Base-by-base conservation (phyloP, 2,888 invertebrate species). In the Cantharis nigra region DNA sequence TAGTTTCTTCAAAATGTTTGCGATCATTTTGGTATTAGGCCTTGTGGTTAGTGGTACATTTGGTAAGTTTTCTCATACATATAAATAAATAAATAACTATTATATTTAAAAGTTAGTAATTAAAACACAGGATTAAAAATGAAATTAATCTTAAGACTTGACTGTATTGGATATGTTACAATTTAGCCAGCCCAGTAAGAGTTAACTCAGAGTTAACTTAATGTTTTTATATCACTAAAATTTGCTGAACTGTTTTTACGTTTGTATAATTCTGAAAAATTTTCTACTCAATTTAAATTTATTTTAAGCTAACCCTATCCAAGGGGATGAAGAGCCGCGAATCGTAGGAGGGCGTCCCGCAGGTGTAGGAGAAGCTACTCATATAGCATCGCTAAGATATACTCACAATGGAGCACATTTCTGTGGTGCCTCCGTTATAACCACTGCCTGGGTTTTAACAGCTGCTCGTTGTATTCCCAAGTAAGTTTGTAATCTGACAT, bases 351-450 rank as follows among this genome's bases (percentile, higher is more conserved):
- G 90, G 0, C 84, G 83, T 69, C 86, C 86, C 26, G 87, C 89
- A 0, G 87, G 87, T 0, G 89, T 89, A 16, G 84, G 88, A 49
- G 82, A 83, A 65, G 84, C 85, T 10, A 90, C 90, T 0, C 88
- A 89, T 81, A 89, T 90, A 81, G 89, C 86, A 0, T 90, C 89
- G 70, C 69, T 90, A 64, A 76, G 89, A 63, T 81, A 88, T 3
- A 9, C 13, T 10, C 82, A 83, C 70, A 84, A 84, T 64, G 88
- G 88, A 0, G 78, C 87, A 78, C 90, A 85, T 75, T 88, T 88
- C 70, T 91, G 91, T 79, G 90, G 90, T 11, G 90, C 90, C 0
- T 89, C 89, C 1, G 89, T 90, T 74, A 84, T 90, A 49, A 89
- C 84, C 75, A 64, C 73, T 1, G 79, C 80, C n/a, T 85, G 86